phyloP scores from a whole-genome alignment of 2,113 vertebrate species.

The Acanthochromis polyacanthus region DNA sequence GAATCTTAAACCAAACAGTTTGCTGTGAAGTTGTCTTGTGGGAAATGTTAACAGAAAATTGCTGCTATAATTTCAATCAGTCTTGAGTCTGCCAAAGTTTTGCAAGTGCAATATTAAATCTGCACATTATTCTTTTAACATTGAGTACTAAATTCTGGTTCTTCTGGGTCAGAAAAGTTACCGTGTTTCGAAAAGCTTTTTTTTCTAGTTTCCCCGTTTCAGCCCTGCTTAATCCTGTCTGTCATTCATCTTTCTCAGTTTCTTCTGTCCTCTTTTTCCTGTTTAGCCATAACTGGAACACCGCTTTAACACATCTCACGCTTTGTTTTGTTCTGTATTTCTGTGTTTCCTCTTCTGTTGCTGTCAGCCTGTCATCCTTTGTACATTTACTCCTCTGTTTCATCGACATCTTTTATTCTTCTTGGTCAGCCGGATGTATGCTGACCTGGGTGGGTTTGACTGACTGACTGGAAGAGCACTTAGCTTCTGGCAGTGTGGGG shows the following conservation, averaged over 20 bases:
- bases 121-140: neutral
- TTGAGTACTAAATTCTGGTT: neutral
- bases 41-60: neutral
- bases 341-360: neutral
- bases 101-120: neutral
- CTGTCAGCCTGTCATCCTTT: conserved; percentile 6
- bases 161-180: neutral
- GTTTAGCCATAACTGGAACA: neutral
- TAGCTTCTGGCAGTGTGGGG: conserved; percentile 55
- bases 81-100: neutral
- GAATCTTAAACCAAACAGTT: neutral
- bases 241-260: conserved; percentile 5
- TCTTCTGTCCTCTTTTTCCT: neutral
- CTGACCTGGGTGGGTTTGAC: conserved; percentile 43
- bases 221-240: neutral
- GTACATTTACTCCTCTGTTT: conserved; percentile 10
- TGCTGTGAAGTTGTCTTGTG: accelerated
- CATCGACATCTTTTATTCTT: conserved; percentile 18
- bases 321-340: neutral
- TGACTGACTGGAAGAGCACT: conserved; percentile 76
- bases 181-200: conserved; percentile 12
- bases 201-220: neutral
- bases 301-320: neutral
- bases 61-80: neutral
- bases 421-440: conserved; percentile 54